phyloP scores from a whole-genome alignment of 2,888 invertebrate genomes.

The Caenorhabditis drosophilae region DNA sequence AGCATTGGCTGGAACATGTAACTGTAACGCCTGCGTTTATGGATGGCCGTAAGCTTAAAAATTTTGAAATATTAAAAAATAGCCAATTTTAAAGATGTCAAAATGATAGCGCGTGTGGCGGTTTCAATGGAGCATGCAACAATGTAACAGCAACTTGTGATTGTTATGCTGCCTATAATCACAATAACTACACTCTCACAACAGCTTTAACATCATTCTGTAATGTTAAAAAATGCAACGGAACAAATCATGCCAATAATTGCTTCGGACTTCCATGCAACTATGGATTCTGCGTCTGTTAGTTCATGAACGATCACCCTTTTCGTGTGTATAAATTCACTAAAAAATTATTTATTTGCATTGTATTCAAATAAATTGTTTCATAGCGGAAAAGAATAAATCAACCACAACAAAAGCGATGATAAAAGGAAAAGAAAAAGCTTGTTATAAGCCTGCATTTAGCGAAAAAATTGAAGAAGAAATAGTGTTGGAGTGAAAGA shows the following conservation, averaged over 20 bases:
- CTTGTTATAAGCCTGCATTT: slow-evolving; percentile 14
- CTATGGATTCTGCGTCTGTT: slow-evolving; percentile 37
- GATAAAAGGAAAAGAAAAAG: no score
- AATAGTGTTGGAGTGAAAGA: neutral
- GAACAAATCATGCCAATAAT: slow-evolving; percentile 25
- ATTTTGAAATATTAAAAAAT: slow-evolving; percentile 1
- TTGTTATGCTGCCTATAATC: slow-evolving; percentile 28
- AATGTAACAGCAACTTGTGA: slow-evolving; percentile 30
- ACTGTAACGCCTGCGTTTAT: slow-evolving; percentile 34
- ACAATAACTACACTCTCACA: slow-evolving; percentile 27
- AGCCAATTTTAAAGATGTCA: slow-evolving; percentile 18
- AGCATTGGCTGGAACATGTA: slow-evolving; percentile 35
- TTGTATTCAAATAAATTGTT: slow-evolving; percentile 23
- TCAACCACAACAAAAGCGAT: no score
- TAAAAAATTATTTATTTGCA: slow-evolving; percentile 1
- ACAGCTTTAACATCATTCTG: slow-evolving; percentile 31
- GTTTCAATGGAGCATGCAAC: slow-evolving; percentile 36
- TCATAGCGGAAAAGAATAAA: slow-evolving; percentile 5
- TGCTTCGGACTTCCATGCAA: slow-evolving; percentile 41
- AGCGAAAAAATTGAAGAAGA: slow-evolving; percentile 4
- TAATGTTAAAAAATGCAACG: slow-evolving; percentile 34
- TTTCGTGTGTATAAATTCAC: slow-evolving; percentile 1
- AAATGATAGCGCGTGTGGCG: slow-evolving; percentile 36
- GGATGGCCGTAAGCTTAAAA: slow-evolving; percentile 28
- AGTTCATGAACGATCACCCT: slow-evolving; percentile 6